phyloP scores from a whole-genome alignment of 2,113 vertebrate species.

The Orientallactaga bullata region DNA sequence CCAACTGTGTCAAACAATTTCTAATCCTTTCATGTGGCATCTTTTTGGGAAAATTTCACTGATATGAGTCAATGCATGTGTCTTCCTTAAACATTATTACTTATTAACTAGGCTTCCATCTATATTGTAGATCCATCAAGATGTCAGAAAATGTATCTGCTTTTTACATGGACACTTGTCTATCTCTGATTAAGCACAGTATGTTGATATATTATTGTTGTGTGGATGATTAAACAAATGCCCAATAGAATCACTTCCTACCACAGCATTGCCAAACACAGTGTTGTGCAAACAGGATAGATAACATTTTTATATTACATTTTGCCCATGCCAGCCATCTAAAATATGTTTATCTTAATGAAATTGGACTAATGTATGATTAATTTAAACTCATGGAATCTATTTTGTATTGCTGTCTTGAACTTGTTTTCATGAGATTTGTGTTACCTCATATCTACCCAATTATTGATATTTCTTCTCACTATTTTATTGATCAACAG shows the following conservation, averaged over 20 bases:
- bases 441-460: background rate
- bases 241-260: background rate
- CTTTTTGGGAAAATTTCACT: background rate
- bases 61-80: background rate
- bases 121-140: background rate
- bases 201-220: too few species aligned
- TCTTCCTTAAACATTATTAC: background rate
- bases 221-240: background rate
- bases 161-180: background rate
- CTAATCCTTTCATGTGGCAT: background rate
- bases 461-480: background rate
- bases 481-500: background rate
- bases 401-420: background rate
- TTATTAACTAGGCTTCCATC: background rate
- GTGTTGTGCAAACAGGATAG: background rate
- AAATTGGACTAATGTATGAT: background rate
- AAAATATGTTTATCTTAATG: background rate
- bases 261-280: background rate
- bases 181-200: background rate
- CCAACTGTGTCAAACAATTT: rapidly evolving
- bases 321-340: background rate
- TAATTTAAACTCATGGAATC: background rate
- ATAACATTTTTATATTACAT: background rate
- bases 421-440: background rate
- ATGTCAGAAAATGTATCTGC: background rate